A percentile compares a stretch with the other conserved stretches of the same genome.
These are phyloP conservation scores for Bedellia somnulentella DNA, from an alignment of 2,888 invertebrate genomes.

Conservation along the genomic window DNA sequence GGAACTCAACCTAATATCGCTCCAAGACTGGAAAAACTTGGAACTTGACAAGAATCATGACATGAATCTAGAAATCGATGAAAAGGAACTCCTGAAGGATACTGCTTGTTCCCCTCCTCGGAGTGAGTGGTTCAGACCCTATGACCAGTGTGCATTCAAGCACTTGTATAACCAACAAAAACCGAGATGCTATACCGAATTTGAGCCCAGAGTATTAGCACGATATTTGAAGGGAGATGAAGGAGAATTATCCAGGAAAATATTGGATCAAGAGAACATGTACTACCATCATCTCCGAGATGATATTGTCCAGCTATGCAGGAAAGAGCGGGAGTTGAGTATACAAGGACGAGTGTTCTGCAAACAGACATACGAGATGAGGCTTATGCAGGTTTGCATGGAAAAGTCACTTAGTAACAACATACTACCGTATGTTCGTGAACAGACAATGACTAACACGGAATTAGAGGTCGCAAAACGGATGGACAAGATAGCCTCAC, in stretches of 20 bases:
- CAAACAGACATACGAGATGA: constrained; percentile 6
- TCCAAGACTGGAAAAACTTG: not conserved
- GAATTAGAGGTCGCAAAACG: too few species aligned
- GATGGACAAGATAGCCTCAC: too few species aligned
- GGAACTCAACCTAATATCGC: not conserved
- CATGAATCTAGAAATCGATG: constrained; percentile 1
- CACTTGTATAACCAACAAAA: not conserved
- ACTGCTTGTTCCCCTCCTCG: constrained; percentile 3
- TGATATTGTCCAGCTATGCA: constrained; percentile 4
- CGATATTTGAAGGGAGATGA: not conserved
- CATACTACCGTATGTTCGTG: too few species aligned
- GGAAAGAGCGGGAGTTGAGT: constrained; percentile 4
- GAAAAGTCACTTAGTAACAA: too few species aligned
- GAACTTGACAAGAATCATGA: not conserved
- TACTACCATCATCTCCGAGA: constrained; percentile 3
- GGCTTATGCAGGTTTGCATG: not conserved
- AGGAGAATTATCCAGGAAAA: not conserved
- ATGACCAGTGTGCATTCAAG: constrained; percentile 4
- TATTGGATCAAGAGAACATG: not conserved
- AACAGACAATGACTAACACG: too few species aligned
- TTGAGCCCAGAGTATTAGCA: not conserved
- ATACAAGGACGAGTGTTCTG: constrained; percentile 1
- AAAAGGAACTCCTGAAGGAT: constrained; percentile 2
- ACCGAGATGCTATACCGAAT: not conserved
- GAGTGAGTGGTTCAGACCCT: constrained; percentile 1